These are phyloP conservation scores for Meteorus cinctellus DNA, from an alignment of 2,888 invertebrate genomes.

Conservation along the genomic window DNA sequence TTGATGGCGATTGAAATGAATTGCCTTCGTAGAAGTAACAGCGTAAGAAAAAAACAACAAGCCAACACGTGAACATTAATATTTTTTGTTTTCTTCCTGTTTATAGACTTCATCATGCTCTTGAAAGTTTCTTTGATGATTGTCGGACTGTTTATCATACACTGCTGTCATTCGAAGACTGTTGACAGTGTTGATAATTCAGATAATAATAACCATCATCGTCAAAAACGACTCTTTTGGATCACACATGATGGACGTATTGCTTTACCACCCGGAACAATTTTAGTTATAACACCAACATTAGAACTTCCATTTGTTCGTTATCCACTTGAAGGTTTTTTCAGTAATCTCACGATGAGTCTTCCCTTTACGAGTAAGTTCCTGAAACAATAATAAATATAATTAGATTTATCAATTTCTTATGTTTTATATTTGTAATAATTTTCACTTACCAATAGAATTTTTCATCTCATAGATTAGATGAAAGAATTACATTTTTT, in stretches of 20 bases:
- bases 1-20: conserved; percentile 10
- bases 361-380: conserved; percentile 88
- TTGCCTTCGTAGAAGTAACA: neutral
- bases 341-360: conserved; percentile 88
- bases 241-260: conserved; percentile 89
- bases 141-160: conserved; percentile 50
- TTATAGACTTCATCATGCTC: conserved; percentile 51
- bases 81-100: conserved; percentile 32
- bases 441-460: too few species aligned
- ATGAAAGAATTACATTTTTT: too few species aligned
- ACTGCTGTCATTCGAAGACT: conserved; percentile 43
- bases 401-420: too few species aligned
- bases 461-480: too few species aligned
- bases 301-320: conserved; percentile 87
- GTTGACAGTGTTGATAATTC: conserved; percentile 45
- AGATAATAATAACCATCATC: conserved; percentile 76
- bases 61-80: conserved; percentile 17
- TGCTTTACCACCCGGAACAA: conserved; percentile 88
- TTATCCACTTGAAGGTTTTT: conserved; percentile 89
- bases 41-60: neutral
- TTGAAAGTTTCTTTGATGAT: conserved; percentile 48
- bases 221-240: conserved; percentile 89
- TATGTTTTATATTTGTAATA: too few species aligned
- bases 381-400: neutral
- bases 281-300: conserved; percentile 86